A percentile compares a stretch with the other conserved stretches of the same genome.
Evolutionary conservation across 2,113 vertebrate genomes (phyloP).

Genomic region (Neolamprologus sp.): DNA sequence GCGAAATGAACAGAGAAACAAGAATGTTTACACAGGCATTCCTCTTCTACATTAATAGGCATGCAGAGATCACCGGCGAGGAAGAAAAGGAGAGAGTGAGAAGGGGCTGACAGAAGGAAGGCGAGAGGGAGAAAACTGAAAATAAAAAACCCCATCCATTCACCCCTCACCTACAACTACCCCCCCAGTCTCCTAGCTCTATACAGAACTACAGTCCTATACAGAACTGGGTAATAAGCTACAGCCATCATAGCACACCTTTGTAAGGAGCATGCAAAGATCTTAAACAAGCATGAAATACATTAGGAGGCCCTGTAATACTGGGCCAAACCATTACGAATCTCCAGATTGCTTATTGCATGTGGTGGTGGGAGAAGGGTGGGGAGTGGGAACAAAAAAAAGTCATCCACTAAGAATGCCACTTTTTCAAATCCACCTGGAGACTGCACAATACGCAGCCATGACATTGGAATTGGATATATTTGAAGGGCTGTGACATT

Average conservation of each 20-base stretch:
- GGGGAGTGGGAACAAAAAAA: not conserved
- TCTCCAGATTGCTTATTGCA: conserved; percentile 61
- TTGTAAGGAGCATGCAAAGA: conserved; percentile 64
- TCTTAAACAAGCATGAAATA: conserved; percentile 74
- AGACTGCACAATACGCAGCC: conserved; percentile 28
- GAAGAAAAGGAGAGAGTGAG: conserved; percentile 26
- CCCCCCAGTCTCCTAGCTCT: not conserved
- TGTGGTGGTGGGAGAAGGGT: not conserved
- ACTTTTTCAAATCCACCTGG: conserved; percentile 57
- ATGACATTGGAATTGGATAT: conserved; percentile 50
- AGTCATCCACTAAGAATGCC: conserved; percentile 46
- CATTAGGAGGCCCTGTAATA: conserved; percentile 54
- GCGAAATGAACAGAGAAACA: conserved; percentile 85
- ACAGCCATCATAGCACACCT: conserved; percentile 65
- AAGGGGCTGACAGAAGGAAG: conserved; percentile 33
- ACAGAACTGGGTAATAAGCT: conserved; percentile 60
- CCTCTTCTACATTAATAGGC: conserved; percentile 81
- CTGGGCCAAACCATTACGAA: conserved; percentile 59
- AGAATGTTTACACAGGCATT: conserved; percentile 98
- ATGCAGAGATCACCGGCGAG: conserved; percentile 60
- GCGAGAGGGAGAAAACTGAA: not conserved
- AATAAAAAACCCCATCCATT: conserved; percentile 24
- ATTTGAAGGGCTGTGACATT: conserved; percentile 43
- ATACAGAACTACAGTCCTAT: not conserved
- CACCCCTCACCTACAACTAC: not conserved